Percentiles rank a stretch among this genome's conserved stretches.
Conservation (phyloP, 2,113 vertebrate genomes). For the Notothenia rossii region DNA sequence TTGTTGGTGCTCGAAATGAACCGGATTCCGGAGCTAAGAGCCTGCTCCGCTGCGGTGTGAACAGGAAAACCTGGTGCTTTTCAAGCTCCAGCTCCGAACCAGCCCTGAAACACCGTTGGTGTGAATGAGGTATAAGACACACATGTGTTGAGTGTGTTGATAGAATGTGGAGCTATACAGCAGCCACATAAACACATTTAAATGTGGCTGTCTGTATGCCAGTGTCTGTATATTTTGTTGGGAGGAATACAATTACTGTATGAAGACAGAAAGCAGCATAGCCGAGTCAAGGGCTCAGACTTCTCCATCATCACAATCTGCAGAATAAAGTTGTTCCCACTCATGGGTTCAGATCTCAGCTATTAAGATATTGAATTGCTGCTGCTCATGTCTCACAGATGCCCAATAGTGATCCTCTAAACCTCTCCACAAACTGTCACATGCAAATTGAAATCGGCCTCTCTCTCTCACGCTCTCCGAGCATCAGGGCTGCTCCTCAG, state of each 20-base stretch:
- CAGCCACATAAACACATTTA: no score
- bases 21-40: no score
- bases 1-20: no score
- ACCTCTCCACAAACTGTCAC: slow-evolving; percentile 24
- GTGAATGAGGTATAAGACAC: no score
- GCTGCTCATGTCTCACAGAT: slow-evolving; percentile 31
- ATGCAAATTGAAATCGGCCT: slow-evolving; percentile 36
- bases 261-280: background rate
- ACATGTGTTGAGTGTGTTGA: background rate
- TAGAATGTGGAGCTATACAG: background rate
- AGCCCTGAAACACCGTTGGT: no score
- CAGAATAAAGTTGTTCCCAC: slow-evolving; percentile 7
- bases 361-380: slow-evolving; percentile 46
- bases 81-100: no score
- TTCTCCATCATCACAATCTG: slow-evolving; percentile 1
- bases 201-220: no score
- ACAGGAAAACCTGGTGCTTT: no score
- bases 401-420: slow-evolving; percentile 16
- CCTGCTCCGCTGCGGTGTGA: no score
- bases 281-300: background rate
- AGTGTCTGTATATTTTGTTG: no score
- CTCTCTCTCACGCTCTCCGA: background rate
- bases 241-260: no score
- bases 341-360: slow-evolving; percentile 5
- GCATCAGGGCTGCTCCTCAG: slow-evolving; percentile 12